A percentile compares a stretch with the other conserved stretches of the same genome.
Conservation (phyloP, 2,888 invertebrate genomes). For the Amphipoea oculea region DNA sequence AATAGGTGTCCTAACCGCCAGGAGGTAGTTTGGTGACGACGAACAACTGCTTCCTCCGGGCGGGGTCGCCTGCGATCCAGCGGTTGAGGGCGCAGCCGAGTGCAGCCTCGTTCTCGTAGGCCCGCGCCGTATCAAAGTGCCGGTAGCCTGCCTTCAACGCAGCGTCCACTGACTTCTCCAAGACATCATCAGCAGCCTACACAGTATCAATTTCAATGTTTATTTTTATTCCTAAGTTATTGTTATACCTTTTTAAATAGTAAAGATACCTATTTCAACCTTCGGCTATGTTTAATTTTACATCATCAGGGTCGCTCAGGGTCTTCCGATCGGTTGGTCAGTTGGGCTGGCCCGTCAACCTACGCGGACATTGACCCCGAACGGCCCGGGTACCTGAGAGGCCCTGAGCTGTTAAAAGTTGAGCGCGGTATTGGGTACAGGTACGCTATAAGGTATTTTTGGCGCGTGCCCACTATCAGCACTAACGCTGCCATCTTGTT, state of each 20-base stretch:
- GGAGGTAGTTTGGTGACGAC: slow-evolving; percentile 95
- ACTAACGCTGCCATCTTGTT: not conserved
- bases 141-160: slow-evolving; percentile 95
- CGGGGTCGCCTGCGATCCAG: slow-evolving; percentile 92
- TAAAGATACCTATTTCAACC: not conserved
- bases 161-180: slow-evolving; percentile 92
- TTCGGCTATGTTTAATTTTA: not conserved
- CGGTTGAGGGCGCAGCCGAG: slow-evolving; percentile 93
- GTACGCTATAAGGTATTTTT: too few relatives aligned
- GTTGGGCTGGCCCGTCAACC: not conserved
- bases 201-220: slow-evolving; percentile 1
- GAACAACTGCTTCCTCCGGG: slow-evolving; percentile 94
- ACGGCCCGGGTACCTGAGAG: too few relatives aligned
- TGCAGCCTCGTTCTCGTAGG: slow-evolving; percentile 94
- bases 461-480: too few relatives aligned
- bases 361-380: too few relatives aligned
- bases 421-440: too few relatives aligned
- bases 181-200: slow-evolving; percentile 92
- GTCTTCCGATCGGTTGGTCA: not conserved
- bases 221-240: not conserved
- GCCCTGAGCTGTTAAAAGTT: too few relatives aligned
- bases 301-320: not conserved
- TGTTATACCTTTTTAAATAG: not conserved
- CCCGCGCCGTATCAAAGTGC: slow-evolving; percentile 95
- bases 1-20: slow-evolving; percentile 82